Evolutionary conservation across 2,797 vertebrate species (phyloP), one percentile per base, ranked within the genome.

Genomic region (Alosa sapidissima): DNA sequence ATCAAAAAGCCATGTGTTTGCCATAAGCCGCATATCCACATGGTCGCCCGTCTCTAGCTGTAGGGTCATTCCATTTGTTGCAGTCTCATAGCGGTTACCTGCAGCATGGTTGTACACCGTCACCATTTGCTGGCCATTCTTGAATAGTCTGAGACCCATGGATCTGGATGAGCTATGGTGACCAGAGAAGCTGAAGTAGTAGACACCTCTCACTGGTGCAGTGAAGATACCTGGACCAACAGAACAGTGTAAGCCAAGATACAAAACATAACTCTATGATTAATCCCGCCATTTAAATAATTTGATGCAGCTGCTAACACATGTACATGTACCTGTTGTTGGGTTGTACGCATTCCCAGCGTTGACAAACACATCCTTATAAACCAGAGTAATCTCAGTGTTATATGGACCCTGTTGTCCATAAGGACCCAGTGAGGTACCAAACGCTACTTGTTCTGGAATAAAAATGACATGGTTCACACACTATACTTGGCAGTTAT

Each of bases 151-250:
- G 52, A 84, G 24, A 47, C 83, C 68, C 19, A 83, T 54, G 5
- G 16, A 0, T 16, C 5, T 48, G 41, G 13, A 6, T 41, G 75
- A 51, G 1, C 0, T 0, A 36, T 72, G 36, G 33, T 82, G 51
- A 14, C 60, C 81, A 60, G 82, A 28, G 52, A 84, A 78, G 16
- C 1, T 82, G 84, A 87, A 87, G 84, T 60, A 84, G 55, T 84
- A 84, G 62, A 82, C 33, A 3, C 84, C 87, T 24, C 52, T 85
- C 10, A 83, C 72, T 33, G 82, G 82, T 54, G 75, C 72, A 28
- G 62, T 85, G 36, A 82, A 85, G 62, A 82, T 82, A 14, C 81
- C 81, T 82, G 58, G 65, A 85, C 24, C 52, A 55, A 21, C 55
- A 58, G 19, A 58, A 58, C 19, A 58, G 54, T 16, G 19, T n/a